Evolutionary conservation across 1,140 invertebrate species (phyloP).

Genomic region (Probaryconus sp.): DNA sequence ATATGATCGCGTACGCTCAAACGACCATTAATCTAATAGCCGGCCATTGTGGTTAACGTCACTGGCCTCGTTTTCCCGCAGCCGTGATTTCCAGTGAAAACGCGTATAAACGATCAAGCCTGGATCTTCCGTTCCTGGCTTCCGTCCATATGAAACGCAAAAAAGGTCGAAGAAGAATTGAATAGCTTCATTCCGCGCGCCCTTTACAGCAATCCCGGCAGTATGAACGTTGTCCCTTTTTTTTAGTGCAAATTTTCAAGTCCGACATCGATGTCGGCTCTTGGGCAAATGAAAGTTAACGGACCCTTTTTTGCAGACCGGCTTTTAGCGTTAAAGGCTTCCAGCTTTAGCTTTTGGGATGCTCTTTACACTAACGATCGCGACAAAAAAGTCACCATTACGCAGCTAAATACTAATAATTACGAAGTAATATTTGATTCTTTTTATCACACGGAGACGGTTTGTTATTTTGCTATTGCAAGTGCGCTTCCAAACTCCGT

Average conservation of each 20-base stretch:
- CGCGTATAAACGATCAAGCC: conserved; percentile 49
- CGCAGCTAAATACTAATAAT: conserved; percentile 30
- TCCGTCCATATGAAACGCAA: conserved; percentile 16
- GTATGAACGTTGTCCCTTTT: conserved; percentile 15
- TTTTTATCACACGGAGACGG: neutral
- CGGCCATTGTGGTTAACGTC: conserved; percentile 49
- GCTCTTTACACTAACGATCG: conserved; percentile 10
- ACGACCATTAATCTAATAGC: conserved; percentile 56
- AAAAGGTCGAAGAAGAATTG: conserved; percentile 16
- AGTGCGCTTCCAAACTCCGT: too few relatives aligned
- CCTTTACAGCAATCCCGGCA: conserved; percentile 2
- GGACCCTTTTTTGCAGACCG: conserved; percentile 31
- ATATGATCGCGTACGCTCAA: conserved; percentile 43
- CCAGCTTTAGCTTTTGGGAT: conserved; percentile 14
- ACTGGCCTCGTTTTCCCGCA: conserved; percentile 36
- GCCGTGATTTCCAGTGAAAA: conserved; percentile 45
- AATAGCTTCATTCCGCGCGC: conserved; percentile 25
- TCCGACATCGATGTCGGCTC: neutral
- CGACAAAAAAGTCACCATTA: conserved; percentile 24
- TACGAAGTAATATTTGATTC: conserved; percentile 27
- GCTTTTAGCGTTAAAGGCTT: conserved; percentile 43
- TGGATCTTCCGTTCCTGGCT: conserved; percentile 30
- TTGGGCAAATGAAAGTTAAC: conserved; percentile 38
- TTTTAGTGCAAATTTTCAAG: conserved; percentile 21
- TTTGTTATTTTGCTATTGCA: too few relatives aligned